Evolutionary conservation across 2,888 invertebrate genomes (phyloP).

Genomic region (Ophraella communa): DNA sequence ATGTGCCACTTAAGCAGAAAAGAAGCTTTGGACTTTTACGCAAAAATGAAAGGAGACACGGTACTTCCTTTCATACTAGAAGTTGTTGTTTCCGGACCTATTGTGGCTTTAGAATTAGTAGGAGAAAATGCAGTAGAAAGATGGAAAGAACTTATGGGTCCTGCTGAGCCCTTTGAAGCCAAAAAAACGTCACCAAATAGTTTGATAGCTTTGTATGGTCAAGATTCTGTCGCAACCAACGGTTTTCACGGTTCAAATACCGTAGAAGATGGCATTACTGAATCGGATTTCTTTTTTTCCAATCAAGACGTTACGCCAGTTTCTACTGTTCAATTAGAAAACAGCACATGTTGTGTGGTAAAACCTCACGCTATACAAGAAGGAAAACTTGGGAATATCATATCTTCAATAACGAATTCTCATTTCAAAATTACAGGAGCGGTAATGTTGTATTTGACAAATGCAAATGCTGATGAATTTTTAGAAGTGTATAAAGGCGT

Average conservation of each 20-base stretch:
- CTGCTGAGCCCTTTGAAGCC: constrained; percentile 68
- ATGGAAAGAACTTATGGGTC: constrained; percentile 69
- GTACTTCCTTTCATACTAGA: constrained; percentile 71
- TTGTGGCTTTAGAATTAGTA: constrained; percentile 76
- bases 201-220: constrained; percentile 71
- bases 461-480: constrained; percentile 87
- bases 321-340: constrained; percentile 66
- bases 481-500: constrained; percentile 93
- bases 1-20: constrained; percentile 73
- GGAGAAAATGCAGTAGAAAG: constrained; percentile 71
- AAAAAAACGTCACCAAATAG: constrained; percentile 63
- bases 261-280: constrained; percentile 64
- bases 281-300: constrained; percentile 70
- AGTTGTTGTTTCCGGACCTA: constrained; percentile 71
- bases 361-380: constrained; percentile 89
- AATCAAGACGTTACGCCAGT: constrained; percentile 47
- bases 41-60: constrained; percentile 64
- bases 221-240: constrained; percentile 70
- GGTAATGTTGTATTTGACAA: constrained; percentile 79
- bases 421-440: constrained; percentile 81
- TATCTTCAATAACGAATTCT: constrained; percentile 73
- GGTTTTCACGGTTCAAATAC: constrained; percentile 73
- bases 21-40: constrained; percentile 68
- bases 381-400: constrained; percentile 74
- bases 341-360: constrained; percentile 81